Evolutionary conservation across 2,888 invertebrate species (phyloP).

Genomic region (Adela reaumurella): DNA sequence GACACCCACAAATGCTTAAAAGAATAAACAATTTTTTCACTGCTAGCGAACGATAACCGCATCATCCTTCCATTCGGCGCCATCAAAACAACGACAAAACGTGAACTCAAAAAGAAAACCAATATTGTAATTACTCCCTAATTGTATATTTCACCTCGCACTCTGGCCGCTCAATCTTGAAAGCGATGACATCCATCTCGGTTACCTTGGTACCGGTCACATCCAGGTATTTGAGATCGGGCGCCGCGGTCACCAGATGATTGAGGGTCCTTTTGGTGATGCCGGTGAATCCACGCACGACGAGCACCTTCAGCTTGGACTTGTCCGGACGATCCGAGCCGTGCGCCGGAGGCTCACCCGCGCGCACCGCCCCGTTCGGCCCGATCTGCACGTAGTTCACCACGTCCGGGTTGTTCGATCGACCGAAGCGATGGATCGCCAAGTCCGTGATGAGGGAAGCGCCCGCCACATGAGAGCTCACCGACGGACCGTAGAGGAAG

Average conservation of each 20-base stretch:
- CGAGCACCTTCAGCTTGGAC: conserved; percentile 46
- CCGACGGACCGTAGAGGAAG: neutral
- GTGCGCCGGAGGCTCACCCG: conserved; percentile 7
- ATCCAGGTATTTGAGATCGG: conserved; percentile 57
- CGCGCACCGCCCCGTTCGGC: conserved; percentile 12
- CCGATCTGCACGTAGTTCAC: conserved; percentile 31
- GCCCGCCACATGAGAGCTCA: conserved; percentile 14
- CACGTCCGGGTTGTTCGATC: conserved; percentile 24
- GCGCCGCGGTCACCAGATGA: conserved; percentile 60
- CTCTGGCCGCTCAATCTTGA: conserved; percentile 56
- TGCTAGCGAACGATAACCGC: too few relatives aligned
- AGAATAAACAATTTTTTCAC: too few relatives aligned
- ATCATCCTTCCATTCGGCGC: too few relatives aligned
- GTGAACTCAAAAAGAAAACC: too few relatives aligned
- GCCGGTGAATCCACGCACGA: conserved; percentile 55
- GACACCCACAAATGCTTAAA: too few relatives aligned
- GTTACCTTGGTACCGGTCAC: conserved; percentile 66
- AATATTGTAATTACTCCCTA: too few relatives aligned
- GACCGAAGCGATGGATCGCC: conserved; percentile 29
- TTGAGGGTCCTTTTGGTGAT: conserved; percentile 61
- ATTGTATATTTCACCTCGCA: conserved; percentile 35
- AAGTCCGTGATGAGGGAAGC: conserved; percentile 28
- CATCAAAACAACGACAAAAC: too few relatives aligned
- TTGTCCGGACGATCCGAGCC: conserved; percentile 24
- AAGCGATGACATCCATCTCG: conserved; percentile 54